These are phyloP conservation scores for Pogonus chalceus DNA, from an alignment of 1,140 invertebrate genomes.

Conservation along the genomic window DNA sequence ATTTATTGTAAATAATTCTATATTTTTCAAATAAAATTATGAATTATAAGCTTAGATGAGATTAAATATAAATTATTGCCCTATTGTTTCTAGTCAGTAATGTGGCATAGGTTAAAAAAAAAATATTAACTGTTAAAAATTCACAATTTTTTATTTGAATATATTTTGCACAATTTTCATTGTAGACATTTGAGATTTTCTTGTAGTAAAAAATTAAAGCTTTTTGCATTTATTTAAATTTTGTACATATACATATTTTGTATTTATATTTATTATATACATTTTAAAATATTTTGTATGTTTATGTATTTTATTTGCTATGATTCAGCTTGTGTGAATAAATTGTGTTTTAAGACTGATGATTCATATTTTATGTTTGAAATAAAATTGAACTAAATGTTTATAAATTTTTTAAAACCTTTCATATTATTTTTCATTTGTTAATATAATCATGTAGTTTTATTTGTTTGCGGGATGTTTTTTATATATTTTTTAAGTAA, in stretches of 20 bases:
- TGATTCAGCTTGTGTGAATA: not conserved
- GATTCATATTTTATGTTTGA: not conserved
- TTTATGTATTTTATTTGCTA: slow-evolving; percentile 1
- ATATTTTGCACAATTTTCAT: not conserved
- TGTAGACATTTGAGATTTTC: not conserved
- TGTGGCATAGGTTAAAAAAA: slow-evolving; percentile 1
- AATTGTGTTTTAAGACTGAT: slow-evolving; percentile 6
- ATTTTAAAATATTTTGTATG: not conserved
- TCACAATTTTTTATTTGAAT: not conserved
- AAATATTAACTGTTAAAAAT: not conserved
- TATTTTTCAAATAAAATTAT: slow-evolving; percentile 4
- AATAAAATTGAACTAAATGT: no score
- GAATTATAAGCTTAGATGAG: not conserved
- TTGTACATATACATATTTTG: slow-evolving; percentile 4
- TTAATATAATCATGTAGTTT: no score
- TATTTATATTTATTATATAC: not conserved
- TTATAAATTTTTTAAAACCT: no score
- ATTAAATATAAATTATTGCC: not conserved
- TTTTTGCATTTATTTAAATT: not conserved
- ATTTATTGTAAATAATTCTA: slow-evolving; percentile 6
- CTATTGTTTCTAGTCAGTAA: slow-evolving; percentile 1
- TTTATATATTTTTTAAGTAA: no score
- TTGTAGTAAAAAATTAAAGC: not conserved
- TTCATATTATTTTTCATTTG: slow-evolving; percentile 7
- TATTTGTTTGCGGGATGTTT: no score